A percentile compares a stretch with the other conserved stretches of the same genome.
These are phyloP conservation scores for Sycobia sp. DNA, from an alignment of 1,140 invertebrate species.

Conservation along the genomic window DNA sequence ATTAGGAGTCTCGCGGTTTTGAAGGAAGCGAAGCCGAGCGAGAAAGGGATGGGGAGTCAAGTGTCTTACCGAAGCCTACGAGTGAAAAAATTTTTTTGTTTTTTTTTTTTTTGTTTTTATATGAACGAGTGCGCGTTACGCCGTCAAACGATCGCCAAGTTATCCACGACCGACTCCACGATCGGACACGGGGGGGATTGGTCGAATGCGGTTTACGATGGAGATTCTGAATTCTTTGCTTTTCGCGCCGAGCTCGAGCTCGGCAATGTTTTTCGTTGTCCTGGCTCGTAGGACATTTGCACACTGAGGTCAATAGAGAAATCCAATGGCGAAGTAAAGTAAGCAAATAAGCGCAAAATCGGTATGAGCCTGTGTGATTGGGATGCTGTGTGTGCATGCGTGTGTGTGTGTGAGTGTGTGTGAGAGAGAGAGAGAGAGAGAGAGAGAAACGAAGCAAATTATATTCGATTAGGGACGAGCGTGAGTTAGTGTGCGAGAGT, in stretches of 20 bases:
- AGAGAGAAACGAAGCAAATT: not conserved
- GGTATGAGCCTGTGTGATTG: too few relatives aligned
- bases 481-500: too few relatives aligned
- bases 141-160: not conserved
- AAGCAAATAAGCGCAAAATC: not conserved
- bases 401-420: too few relatives aligned
- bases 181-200: too few relatives aligned
- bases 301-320: constrained; percentile 7
- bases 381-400: too few relatives aligned
- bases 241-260: not conserved
- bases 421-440: constrained; percentile 11
- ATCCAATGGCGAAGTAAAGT: not conserved
- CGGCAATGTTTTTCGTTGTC: not conserved
- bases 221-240: too few relatives aligned
- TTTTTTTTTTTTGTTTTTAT: too few relatives aligned
- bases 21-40: constrained; percentile 11
- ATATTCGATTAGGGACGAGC: not conserved
- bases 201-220: too few relatives aligned
- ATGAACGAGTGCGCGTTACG: constrained; percentile 6
- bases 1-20: not conserved
- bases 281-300: constrained; percentile 1
- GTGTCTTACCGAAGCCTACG: constrained; percentile 27
- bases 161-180: too few relatives aligned
- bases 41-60: too few relatives aligned
- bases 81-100: too few relatives aligned